phyloP scores from a whole-genome alignment of 2,113 vertebrate genomes.

The Oriolus oriolus region DNA sequence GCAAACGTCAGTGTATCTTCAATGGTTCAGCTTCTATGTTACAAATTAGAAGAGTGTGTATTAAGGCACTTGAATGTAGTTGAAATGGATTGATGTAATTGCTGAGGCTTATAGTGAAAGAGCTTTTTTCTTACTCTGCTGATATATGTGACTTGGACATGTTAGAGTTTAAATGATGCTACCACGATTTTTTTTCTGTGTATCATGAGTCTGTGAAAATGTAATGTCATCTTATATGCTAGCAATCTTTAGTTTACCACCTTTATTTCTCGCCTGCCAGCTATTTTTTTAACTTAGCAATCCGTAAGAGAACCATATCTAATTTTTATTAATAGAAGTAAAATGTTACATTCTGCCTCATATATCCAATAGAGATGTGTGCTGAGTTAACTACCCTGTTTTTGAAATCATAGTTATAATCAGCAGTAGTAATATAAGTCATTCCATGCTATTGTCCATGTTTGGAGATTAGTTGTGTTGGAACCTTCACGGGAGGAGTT shows the following conservation, averaged over 20 bases:
- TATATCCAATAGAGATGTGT: background rate
- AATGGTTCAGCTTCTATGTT: background rate
- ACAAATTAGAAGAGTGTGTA: background rate
- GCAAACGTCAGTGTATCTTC: background rate
- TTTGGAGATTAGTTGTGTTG: background rate
- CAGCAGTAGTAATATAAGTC: background rate
- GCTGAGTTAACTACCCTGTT: background rate
- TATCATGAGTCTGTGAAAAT: background rate
- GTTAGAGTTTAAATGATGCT: background rate
- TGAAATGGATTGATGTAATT: background rate
- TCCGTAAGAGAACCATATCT: background rate
- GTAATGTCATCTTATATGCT: background rate
- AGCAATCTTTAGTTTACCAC: background rate
- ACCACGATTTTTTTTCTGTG: background rate
- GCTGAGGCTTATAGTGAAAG: background rate
- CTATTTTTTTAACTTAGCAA: background rate
- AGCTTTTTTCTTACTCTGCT: background rate
- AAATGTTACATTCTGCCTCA: background rate
- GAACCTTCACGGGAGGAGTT: background rate
- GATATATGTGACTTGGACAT: background rate
- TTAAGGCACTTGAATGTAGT: background rate
- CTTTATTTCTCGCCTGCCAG: background rate
- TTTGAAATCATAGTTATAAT: background rate
- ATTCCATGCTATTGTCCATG: background rate
- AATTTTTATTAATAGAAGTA: background rate